A percentile compares a stretch with the other conserved stretches of the same genome.
These are phyloP conservation scores for Stenodera caucasica DNA, from an alignment of 2,888 invertebrate species.

Conservation along the genomic window DNA sequence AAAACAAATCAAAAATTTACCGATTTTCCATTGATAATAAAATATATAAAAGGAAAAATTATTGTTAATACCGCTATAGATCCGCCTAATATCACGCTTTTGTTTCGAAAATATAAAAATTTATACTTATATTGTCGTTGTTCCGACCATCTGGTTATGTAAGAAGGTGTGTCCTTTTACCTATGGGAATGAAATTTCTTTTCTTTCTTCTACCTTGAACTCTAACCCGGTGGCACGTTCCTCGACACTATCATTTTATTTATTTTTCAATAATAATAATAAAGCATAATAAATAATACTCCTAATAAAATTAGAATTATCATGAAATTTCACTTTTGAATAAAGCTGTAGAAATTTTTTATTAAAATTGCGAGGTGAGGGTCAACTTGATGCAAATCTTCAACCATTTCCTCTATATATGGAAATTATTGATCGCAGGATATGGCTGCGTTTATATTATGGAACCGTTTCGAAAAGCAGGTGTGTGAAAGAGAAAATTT, in stretches of 20 bases:
- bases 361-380: no score
- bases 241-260: not conserved
- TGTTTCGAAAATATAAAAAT: not conserved
- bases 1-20: slow-evolving; percentile 6
- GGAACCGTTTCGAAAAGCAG: no score
- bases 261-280: no score
- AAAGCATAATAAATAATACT: no score
- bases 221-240: slow-evolving; percentile 19
- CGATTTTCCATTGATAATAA: not conserved
- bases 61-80: not conserved
- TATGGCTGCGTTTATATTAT: no score
- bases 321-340: not conserved
- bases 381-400: no score
- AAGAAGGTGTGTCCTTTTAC: slow-evolving; percentile 29
- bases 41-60: not conserved
- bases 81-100: not conserved
- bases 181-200: slow-evolving; percentile 27
- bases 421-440: no score
- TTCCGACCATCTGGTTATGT: slow-evolving; percentile 24
- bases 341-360: no score
- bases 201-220: slow-evolving; percentile 31
- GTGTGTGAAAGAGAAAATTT: no score
- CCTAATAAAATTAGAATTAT: no score
- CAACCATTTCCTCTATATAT: no score
- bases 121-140: not conserved